phyloP scores from a whole-genome alignment of 2,888 invertebrate species.

The Drosophila hamatofila region DNA sequence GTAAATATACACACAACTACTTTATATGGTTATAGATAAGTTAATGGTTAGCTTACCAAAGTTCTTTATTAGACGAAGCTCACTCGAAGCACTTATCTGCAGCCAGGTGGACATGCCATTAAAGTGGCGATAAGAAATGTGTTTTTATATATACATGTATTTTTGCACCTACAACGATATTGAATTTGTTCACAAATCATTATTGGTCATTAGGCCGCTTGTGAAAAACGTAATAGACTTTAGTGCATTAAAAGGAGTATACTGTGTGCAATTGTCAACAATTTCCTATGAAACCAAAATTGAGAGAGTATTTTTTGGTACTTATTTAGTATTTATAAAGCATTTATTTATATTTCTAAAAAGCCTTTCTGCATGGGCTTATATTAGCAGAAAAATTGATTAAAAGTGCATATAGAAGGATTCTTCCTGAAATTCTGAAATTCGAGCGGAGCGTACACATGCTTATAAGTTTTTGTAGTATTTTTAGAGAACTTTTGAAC shows the following conservation, averaged over 20 bases:
- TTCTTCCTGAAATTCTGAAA: too few relatives aligned
- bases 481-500: too few relatives aligned
- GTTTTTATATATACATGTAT: not conserved
- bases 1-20: slow-evolving; percentile 5
- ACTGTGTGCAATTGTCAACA: not conserved
- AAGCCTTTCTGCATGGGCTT: too few relatives aligned
- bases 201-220: not conserved
- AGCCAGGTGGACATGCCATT: not conserved
- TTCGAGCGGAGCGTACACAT: too few relatives aligned
- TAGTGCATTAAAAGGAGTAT: not conserved
- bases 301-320: too few relatives aligned
- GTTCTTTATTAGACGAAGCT: slow-evolving; percentile 13
- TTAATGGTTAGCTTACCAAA: slow-evolving; percentile 5
- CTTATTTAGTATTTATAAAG: too few relatives aligned
- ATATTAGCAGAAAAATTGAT: too few relatives aligned
- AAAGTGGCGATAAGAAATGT: slow-evolving; percentile 13
- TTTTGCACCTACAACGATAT: not conserved
- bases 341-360: too few relatives aligned
- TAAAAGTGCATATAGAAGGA: too few relatives aligned
- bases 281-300: not conserved
- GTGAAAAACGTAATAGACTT: not conserved
- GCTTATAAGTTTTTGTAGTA: too few relatives aligned
- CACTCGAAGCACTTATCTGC: slow-evolving; percentile 10
- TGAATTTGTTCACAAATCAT: slow-evolving; percentile 1
- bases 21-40: slow-evolving; percentile 14